Base-by-base conservation (phyloP, 2,113 vertebrate species). In the Coptodon rendalli region DNA sequence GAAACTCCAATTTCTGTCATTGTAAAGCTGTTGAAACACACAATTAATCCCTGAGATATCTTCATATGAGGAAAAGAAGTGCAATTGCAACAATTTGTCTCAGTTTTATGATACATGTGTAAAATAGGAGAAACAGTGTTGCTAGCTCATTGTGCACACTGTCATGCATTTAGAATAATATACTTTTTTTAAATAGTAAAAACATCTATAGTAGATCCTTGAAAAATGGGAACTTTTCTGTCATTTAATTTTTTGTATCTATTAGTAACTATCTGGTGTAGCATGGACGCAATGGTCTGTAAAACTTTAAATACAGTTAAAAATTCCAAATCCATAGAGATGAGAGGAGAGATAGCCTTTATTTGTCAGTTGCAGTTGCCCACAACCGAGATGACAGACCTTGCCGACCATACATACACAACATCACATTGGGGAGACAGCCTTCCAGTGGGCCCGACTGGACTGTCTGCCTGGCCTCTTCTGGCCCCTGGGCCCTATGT, bases 291-390 rank as follows among this genome's bases (percentile, higher is more conserved):
- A 5, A 7, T 63, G 9, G 4, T 7, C 17, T 63, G 31, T n/a
- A 5, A 63, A 63, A 63, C 9, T 36, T 63, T 63, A 36, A 1
- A n/a, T 63, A 63, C 59, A 63, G 31, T 63, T 12, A 36, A 36
- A 0, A 63, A 29, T 61, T 61, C 0, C 9, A 61, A 61, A 29
- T 57, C 56, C 56, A 16, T 5, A 29, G 24, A 57, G 56, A 57
- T 29, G 2, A 57, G 0, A 57, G 54, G 8, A 57, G 7, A 57
- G 4, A 5, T 6, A 57, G 12, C 2, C 0, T 27, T 57, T 57
- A 29, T 57, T 29, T 57, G 56, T 16, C 24, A 14, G 54, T 57
- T 57, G 54, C 24, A 56, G 54, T 57, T 2, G 10, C 22, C 53
- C 22, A 57, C 24, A 2, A 27, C 54, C 12, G 11, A 22, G 52